Evolutionary conservation across 2,888 invertebrate genomes (phyloP), one percentile per base, ranked within the genome.

Genomic region (Ichneumoninae sp.): DNA sequence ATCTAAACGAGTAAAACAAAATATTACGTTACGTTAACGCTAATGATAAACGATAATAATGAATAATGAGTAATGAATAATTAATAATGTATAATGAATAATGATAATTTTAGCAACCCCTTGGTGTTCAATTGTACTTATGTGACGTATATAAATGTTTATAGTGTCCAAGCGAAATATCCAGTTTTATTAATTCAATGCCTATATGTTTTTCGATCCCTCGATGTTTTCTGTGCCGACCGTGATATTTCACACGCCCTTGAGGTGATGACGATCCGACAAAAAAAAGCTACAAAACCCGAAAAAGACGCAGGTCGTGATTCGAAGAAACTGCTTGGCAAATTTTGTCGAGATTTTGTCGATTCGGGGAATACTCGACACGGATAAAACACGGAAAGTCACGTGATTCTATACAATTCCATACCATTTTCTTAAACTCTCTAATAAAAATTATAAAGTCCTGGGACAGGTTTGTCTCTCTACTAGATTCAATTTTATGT

Each of bases 51-150:
- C 70, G 89, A 91, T 86, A 89, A 91, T 86, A 88, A 90, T 90
- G 68, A 80, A 71, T 60, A 7, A 80, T 84, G 74, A 86, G 44
- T 85, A 80, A 86, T 83, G 44, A 16, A 16, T 47, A 47, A 87
- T 85, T 68, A 89, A 91, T 86, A 89, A 91, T 47, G 44, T 47
- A 47, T 86, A 88, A 90, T 90, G 72, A 84, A 72, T 65, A 66
- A 54, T 22, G 57, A 86, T 85, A 90, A 92, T 90, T 89, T 90
- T 93, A 92, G 92, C 87, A 88, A 90, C 91, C 93, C 92, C 87
- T 93, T 89, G 92, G 93, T 93, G 93, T 93, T 93, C 93, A 93
- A 93, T 91, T 93, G 93, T 93, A 93, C 92, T 93, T 92, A 92
- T 91, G 91, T 92, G 90, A 91, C 91, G 90, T 92, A 91, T 89